Conservation (phyloP, 2,797 vertebrate species). For the Menidia menidia region DNA sequence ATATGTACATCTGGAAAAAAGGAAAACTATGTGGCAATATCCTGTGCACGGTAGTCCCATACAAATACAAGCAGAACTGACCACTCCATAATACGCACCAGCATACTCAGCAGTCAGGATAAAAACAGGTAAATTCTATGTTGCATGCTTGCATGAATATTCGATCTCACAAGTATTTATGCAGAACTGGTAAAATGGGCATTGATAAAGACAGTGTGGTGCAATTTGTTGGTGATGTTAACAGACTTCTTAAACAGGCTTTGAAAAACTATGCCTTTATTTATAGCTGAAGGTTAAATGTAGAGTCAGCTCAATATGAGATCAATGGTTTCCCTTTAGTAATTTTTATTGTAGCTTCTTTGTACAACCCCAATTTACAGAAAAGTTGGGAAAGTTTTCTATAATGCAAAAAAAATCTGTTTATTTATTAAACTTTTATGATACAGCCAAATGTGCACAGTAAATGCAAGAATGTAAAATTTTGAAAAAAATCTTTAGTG, state of each 20-base stretch:
- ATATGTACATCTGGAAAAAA: slow-evolving; percentile 80
- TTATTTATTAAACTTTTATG: too few relatives aligned
- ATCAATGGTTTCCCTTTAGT: not conserved
- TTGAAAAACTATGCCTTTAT: not conserved
- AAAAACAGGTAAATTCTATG: too few relatives aligned
- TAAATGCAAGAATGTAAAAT: too few relatives aligned
- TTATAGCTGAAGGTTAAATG: not conserved
- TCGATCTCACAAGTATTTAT: not conserved
- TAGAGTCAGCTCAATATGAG: too few relatives aligned
- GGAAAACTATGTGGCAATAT: slow-evolving; percentile 14
- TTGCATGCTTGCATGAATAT: too few relatives aligned
- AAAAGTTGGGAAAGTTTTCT: not conserved
- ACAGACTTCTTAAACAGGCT: not conserved
- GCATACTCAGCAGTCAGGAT: too few relatives aligned
- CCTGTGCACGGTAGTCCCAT: not conserved
- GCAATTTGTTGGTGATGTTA: not conserved
- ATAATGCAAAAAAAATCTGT: too few relatives aligned
- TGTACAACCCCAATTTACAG: not conserved
- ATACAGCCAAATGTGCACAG: too few relatives aligned
- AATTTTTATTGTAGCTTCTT: not conserved
- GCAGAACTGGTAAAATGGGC: not conserved
- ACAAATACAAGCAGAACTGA: slow-evolving; percentile 1
- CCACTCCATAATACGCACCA: not conserved
- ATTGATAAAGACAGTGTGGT: not conserved
- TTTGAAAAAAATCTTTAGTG: too few relatives aligned